phyloP scores from a whole-genome alignment of 2,888 invertebrate species.

The Drosophila ustulata region DNA sequence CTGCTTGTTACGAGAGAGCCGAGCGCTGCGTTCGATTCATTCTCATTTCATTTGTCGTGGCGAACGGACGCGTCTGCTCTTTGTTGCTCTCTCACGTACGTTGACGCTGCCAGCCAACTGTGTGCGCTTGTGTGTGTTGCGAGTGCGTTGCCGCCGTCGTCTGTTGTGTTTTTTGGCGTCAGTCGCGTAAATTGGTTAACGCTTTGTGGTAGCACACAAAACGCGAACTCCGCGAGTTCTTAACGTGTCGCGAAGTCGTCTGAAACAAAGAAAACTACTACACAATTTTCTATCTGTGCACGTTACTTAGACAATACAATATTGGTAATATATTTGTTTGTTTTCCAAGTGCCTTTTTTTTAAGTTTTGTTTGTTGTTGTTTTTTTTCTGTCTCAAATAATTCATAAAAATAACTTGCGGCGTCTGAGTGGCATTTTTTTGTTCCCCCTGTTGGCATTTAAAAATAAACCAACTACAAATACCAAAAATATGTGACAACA shows the following conservation, averaged over 20 bases:
- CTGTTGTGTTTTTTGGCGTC: not conserved
- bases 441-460: not conserved
- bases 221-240: slow-evolving; percentile 51
- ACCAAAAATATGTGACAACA: slow-evolving; percentile 6
- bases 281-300: slow-evolving; percentile 34
- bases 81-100: slow-evolving; percentile 1
- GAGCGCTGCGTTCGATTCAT: slow-evolving; percentile 39
- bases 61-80: slow-evolving; percentile 45
- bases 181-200: slow-evolving; percentile 35
- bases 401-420: slow-evolving; percentile 45
- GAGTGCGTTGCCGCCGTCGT: not conserved
- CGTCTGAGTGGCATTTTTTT: slow-evolving; percentile 3
- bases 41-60: slow-evolving; percentile 61
- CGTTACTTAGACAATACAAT: slow-evolving; percentile 45
- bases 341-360: slow-evolving; percentile 3
- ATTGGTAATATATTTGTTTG: slow-evolving; percentile 59
- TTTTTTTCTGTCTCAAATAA: slow-evolving; percentile 22
- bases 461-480: slow-evolving; percentile 6
- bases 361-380: slow-evolving; percentile 4
- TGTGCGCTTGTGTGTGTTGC: not conserved
- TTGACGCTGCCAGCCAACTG: not conserved
- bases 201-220: not conserved
- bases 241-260: slow-evolving; percentile 34
- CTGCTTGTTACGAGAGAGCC: slow-evolving; percentile 26
- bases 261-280: not conserved